Base-by-base conservation (phyloP, 2,797 vertebrate genomes). In the Karalla daura region DNA sequence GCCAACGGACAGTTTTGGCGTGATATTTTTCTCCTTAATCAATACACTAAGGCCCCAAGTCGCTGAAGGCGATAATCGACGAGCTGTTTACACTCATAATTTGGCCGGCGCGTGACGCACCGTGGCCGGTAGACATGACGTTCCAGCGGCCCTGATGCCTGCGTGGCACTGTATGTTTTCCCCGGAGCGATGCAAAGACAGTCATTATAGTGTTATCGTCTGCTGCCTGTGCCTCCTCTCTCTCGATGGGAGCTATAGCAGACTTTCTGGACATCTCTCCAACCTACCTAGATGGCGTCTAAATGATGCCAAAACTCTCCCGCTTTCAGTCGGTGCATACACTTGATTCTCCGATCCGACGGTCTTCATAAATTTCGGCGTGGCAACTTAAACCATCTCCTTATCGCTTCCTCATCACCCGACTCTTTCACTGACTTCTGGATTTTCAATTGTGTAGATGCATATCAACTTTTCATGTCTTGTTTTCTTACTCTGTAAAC, bases 21-120 rank as follows among this genome's bases (percentile, higher is more conserved):
- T n/a, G 49, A 32, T 55, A 40, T 66, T 56, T 25, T 3, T 52
- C 17, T 27, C 17, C 30, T 44, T 30, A 33, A 14, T 60, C 58
- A 36, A 41, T 61, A 52, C 60, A 20, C 21, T 64, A 51, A 74
- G 49, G 71, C 44, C 15, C 53, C 50, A 78, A 60, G 83, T 76
- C 69, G 59, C 75, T 54, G 50, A 36, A 70, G 54, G 54, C 70
- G 52, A 21, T 84, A 81, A 86, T 84, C 83, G 69, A 70, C 59
- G 67, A 56, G 74, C 61, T 74, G 47, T 67, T 65, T 73, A 84
- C 65, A 64, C 67, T 80, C 15, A 68, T 78, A 70, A 86, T 88
- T 84, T 83, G 55, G 67, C 55, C 51, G 8, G 30, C 24, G 24
- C 37, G 6, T 87, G 83, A 85, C 59, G 63, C 81, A 80, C 61